phyloP scores from a whole-genome alignment of 2,113 vertebrate genomes.

The Psettodes erumei region DNA sequence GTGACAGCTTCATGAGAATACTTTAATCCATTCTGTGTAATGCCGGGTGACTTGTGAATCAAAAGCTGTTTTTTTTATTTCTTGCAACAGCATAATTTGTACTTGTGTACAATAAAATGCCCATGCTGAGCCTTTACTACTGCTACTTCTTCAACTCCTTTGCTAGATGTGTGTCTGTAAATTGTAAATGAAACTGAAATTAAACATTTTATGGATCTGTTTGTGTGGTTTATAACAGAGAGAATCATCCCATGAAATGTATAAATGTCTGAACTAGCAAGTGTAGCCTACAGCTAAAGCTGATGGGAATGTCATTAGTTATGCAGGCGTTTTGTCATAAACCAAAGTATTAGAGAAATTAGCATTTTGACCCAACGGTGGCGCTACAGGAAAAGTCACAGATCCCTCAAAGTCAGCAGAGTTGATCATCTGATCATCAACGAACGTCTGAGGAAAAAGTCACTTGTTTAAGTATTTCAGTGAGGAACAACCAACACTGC shows the following conservation, averaged over 20 bases:
- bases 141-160: not conserved
- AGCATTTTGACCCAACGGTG: too few species aligned
- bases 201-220: not conserved
- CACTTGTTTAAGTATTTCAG: too few species aligned
- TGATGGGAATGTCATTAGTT: too few species aligned
- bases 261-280: too few species aligned
- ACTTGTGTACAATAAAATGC: not conserved
- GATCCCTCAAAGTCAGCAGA: too few species aligned
- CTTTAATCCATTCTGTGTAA: not conserved
- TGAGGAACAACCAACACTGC: too few species aligned
- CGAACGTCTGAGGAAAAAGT: too few species aligned
- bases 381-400: too few species aligned
- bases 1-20: constrained; percentile 21
- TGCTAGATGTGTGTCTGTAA: not conserved
- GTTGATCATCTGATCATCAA: too few species aligned
- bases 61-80: not conserved
- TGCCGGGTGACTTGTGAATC: not conserved
- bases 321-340: too few species aligned
- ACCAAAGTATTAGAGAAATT: too few species aligned
- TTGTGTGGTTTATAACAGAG: not conserved
- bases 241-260: not conserved
- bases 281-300: too few species aligned
- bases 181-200: constrained; percentile 10
- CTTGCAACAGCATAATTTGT: not conserved
- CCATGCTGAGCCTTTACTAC: not conserved